Evolutionary conservation across 2,797 vertebrate species (phyloP).

Genomic region (Carduelis carduelis): DNA sequence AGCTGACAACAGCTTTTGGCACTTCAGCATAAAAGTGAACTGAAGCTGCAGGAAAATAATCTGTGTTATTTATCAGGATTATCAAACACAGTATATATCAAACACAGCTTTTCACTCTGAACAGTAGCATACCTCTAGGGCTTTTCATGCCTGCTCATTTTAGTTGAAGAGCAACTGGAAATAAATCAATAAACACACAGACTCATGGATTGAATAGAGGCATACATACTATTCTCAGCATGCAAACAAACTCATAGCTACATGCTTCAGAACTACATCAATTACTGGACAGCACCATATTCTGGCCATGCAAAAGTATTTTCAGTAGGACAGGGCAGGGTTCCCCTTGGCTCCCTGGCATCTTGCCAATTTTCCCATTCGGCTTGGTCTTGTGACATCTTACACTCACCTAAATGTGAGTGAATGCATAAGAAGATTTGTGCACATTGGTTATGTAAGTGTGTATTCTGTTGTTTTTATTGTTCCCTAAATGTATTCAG

Average conservation of each 20-base stretch:
- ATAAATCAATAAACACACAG: neutral
- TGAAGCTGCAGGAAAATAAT: neutral
- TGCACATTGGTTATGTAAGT: neutral
- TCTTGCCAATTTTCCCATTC: neutral
- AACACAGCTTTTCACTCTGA: neutral
- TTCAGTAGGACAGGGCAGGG: neutral
- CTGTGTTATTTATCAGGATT: neutral
- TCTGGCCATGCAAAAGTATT: neutral
- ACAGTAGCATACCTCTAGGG: neutral
- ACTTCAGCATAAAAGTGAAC: neutral
- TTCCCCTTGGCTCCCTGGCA: neutral
- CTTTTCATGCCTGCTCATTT: neutral
- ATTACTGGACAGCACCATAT: neutral
- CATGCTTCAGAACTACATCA: neutral
- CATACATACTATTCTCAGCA: neutral
- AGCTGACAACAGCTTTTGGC: neutral
- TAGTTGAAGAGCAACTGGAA: neutral
- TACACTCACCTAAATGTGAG: neutral
- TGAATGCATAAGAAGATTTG: slow-evolving; percentile 9
- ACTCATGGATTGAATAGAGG: neutral
- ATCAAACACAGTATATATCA: neutral
- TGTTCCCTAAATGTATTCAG: neutral
- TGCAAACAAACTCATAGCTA: neutral
- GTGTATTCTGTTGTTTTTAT: neutral
- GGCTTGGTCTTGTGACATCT: neutral